These are phyloP conservation scores for Thunnus albacares DNA, from an alignment of 2,797 vertebrate species.

Conservation along the genomic window DNA sequence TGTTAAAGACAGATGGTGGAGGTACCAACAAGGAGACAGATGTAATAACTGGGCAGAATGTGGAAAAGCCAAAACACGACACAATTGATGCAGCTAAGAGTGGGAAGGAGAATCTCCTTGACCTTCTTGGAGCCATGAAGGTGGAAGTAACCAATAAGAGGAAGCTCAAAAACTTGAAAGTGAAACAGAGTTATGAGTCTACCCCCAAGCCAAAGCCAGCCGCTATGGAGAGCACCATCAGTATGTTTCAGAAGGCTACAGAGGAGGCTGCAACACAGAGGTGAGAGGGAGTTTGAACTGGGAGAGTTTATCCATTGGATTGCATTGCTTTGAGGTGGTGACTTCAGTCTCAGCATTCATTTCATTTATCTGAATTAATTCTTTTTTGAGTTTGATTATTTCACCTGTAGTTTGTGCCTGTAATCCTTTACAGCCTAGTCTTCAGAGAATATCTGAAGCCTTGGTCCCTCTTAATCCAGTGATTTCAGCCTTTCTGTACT, in stretches of 20 bases:
- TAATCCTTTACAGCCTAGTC: neutral
- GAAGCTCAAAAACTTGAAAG: slow-evolving; percentile 74
- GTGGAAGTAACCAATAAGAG: slow-evolving; percentile 89
- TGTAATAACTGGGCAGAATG: slow-evolving; percentile 12
- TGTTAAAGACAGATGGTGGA: slow-evolving; percentile 38
- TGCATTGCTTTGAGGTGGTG: neutral
- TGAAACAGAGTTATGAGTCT: slow-evolving; percentile 53
- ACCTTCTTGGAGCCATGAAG: slow-evolving; percentile 91
- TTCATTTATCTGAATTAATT: no score
- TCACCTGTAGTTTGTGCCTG: neutral
- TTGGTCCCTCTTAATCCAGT: neutral
- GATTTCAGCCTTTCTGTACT: neutral
- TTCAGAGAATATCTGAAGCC: neutral
- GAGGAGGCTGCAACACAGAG: slow-evolving; percentile 67
- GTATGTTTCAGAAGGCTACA: slow-evolving; percentile 78
- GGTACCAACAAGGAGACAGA: neutral
- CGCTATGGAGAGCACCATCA: slow-evolving; percentile 68
- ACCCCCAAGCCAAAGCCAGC: slow-evolving; percentile 11
- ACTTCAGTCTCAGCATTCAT: neutral
- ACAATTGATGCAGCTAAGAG: slow-evolving; percentile 45
- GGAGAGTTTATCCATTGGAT: neutral
- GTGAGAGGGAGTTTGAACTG: slow-evolving; percentile 72
- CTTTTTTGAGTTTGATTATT: neutral
- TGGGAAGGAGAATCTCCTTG: slow-evolving; percentile 86
- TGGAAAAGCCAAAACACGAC: slow-evolving; percentile 2